Conservation (phyloP, 2,888 invertebrate species). For the Carterocephalus palaemon region DNA sequence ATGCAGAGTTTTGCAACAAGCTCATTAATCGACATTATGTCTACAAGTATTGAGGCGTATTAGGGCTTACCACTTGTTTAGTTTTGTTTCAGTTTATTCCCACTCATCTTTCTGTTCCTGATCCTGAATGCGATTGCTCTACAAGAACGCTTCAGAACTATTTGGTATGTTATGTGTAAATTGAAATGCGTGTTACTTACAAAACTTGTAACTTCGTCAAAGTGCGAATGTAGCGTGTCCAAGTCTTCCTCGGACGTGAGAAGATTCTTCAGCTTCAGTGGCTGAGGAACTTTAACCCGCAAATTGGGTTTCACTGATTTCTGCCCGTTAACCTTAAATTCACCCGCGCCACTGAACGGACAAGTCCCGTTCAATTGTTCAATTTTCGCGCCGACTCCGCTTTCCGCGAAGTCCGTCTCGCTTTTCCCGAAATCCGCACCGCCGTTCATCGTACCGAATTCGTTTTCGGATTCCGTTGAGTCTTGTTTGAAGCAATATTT, state of each 20-base stretch:
- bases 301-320: conserved; percentile 54
- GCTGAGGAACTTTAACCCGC: conserved; percentile 62
- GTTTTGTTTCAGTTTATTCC: background rate
- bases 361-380: conserved; percentile 47
- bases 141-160: too few species aligned
- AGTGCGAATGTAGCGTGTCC: conserved; percentile 56
- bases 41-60: too few species aligned
- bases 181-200: conserved; percentile 56
- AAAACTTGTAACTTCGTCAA: conserved; percentile 48
- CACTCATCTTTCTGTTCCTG: too few species aligned
- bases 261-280: conserved; percentile 59
- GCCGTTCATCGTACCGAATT: conserved; percentile 31
- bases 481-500: conserved; percentile 40
- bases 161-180: background rate
- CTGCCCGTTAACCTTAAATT: conserved; percentile 40
- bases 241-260: conserved; percentile 49
- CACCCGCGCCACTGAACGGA: conserved; percentile 57
- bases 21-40: too few species aligned
- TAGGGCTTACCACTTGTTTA: too few species aligned
- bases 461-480: conserved; percentile 32
- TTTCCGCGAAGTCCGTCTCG: conserved; percentile 24
- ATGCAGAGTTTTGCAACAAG: too few species aligned
- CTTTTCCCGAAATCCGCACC: conserved; percentile 31
- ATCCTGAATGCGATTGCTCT: background rate
- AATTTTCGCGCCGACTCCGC: conserved; percentile 37